A percentile compares a stretch with the other conserved stretches of the same genome.
These are phyloP conservation scores for Melolontha melolontha DNA, from an alignment of 2,888 invertebrate genomes.

Conservation along the genomic window DNA sequence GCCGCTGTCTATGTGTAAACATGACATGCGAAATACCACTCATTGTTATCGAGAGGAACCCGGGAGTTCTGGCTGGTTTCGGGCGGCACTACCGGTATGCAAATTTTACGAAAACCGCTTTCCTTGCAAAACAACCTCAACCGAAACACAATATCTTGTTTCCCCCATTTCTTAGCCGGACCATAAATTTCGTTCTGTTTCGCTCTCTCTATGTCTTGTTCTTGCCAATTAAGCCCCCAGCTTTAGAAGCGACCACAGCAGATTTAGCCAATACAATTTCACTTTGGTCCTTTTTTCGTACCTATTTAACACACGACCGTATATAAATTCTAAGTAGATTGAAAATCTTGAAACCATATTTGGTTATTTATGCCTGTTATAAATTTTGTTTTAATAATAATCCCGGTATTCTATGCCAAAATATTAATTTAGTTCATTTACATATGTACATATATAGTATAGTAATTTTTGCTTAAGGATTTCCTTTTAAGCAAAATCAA, in stretches of 20 bases:
- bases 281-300: constrained; percentile 1
- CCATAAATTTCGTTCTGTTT: constrained; percentile 28
- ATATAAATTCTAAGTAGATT: too few species aligned
- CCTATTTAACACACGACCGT: too few species aligned
- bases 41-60: constrained; percentile 23
- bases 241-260: constrained; percentile 27
- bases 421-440: too few species aligned
- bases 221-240: constrained; percentile 38
- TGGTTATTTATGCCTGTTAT: too few species aligned
- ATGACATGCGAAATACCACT: constrained; percentile 35
- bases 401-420: too few species aligned
- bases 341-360: too few species aligned
- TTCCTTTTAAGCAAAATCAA: too few species aligned
- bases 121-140: constrained; percentile 30
- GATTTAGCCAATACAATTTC: constrained; percentile 21
- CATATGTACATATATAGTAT: too few species aligned
- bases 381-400: too few species aligned
- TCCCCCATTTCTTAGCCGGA: constrained; percentile 26
- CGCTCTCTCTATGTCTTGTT: constrained; percentile 23
- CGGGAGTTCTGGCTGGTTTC: background rate
- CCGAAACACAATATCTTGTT: constrained; percentile 38
- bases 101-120: constrained; percentile 38
- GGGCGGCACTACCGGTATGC: constrained; percentile 17
- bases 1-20: constrained; percentile 20
- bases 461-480: too few species aligned